Base-by-base conservation (phyloP, 2,888 invertebrate genomes). In the Labia minor region DNA sequence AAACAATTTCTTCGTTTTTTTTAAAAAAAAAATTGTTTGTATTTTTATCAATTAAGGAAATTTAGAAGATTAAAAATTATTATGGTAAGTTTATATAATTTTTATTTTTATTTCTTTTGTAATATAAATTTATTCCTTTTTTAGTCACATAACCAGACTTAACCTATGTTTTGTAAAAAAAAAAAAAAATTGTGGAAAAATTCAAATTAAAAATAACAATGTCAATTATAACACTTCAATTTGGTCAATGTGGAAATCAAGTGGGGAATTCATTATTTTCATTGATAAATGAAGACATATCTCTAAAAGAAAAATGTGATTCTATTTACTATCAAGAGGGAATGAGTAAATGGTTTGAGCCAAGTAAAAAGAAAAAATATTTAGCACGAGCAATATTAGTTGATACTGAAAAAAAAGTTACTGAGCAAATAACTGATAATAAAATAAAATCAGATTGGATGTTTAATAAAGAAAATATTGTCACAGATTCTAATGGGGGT, bases 211-310 rank as follows among this genome's bases (percentile, higher is more conserved):
- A 33, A 33, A 33, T 8, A 6, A 33, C 6, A 37, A 70, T 70
- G 70, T 37, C 70, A 11, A 76, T 81, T 74, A 72, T 81, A 37
- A 78, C 79, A 14, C 69, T 82, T 67, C 81, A 81, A 72, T 81
- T 80, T 70, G 82, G 82, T 10, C 82, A 82, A 72, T 82, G 82
- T 72, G 82, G 82, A 33, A 82, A 81, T 75, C 82, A 82, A 74
- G 72, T 82, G 63, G 81, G 81, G 1, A 76, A 78, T 67, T 73
- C 76, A 16, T 74, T 82, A 19, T 81, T 78, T 71, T 74, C 76
- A 19, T 77, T 76, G 66, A 70, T 82, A 67, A 75, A 76, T 21
- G 73, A 75, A 19, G 81, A 82, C 71, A 72, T 79, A 18, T 72
- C 73, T 33, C 64, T 68, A 18, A 74, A 73, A 67, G 72, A 73